A percentile compares a stretch with the other conserved stretches of the same genome.
These are phyloP conservation scores for Trogon surrucura DNA, from an alignment of 2,113 vertebrate species.

Conservation along the genomic window DNA sequence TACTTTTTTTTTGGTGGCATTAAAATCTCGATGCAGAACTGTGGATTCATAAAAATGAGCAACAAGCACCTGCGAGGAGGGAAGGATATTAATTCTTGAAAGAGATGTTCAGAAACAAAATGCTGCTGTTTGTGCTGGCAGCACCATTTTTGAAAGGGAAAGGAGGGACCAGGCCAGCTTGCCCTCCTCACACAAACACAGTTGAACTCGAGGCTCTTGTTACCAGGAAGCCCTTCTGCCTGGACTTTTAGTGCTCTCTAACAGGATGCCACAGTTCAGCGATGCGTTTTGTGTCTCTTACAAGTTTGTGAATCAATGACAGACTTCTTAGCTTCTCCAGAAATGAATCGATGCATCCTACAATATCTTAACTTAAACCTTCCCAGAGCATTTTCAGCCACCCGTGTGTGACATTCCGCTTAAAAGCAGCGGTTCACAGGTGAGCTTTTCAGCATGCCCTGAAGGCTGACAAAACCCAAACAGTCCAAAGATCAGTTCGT, in stretches of 20 bases:
- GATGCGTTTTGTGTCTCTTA: neutral
- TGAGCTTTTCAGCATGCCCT: neutral
- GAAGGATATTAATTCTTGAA: neutral
- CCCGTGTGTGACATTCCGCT: neutral
- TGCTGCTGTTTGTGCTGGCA: neutral
- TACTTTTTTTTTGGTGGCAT: neutral
- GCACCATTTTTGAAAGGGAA: fast-evolving
- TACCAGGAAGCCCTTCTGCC: neutral
- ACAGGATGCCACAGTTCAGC: neutral
- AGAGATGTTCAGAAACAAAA: neutral
- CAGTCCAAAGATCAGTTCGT: neutral
- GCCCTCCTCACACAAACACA: neutral
- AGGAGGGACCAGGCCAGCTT: neutral
- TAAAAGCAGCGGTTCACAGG: neutral
- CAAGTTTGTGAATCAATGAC: neutral
- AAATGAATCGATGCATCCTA: fast-evolving
- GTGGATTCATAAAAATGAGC: neutral
- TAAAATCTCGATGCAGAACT: neutral
- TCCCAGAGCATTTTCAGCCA: neutral
- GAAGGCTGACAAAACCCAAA: neutral
- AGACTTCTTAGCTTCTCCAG: neutral
- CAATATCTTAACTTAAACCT: neutral
- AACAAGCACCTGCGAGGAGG: neutral
- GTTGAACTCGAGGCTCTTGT: neutral
- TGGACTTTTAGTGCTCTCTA: neutral